Evolutionary conservation across 2,888 invertebrate genomes (phyloP), one percentile per base, ranked within the genome.

Genomic region (Pheosia gnoma): DNA sequence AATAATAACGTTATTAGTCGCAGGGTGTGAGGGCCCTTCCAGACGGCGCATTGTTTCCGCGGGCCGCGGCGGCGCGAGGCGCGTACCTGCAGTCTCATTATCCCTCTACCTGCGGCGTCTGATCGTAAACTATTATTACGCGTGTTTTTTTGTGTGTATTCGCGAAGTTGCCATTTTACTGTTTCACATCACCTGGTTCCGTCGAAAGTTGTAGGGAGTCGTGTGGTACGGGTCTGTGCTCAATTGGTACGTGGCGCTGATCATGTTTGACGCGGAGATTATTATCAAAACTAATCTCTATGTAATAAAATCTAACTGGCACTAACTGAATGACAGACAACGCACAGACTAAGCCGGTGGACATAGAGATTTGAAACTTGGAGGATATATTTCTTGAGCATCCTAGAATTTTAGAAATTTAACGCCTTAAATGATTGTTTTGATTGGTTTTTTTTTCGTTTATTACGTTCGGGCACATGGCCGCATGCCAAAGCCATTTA

Each of bases 61-160:
- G 55, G 73, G 65, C 70, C 68, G 62, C 68, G 72, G 71, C 74
- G 72, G n/a, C n/a, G n/a, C n/a, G n/a, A n/a, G n/a, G 68, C 77
- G 72, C 75, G 73, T 82, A 82, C 85, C 84, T 86, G 81, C 75
- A 65, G 59, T 67, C 80, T 86, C 85, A 87, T 87, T 88, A 87
- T 79, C 78, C 78, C 64, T 75, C 78, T 82, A 81, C 81, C 82
- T 82, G 81, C 61, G 66, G 57, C 58, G 63, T 59, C 63, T 62
- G 43, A 63, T 63, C 73, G 72, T 73, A 68, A 60, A 55, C 59
- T 57, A 61, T 68, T 73, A 70, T 63, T 41, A 59, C 45, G 60
- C 72, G 65, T 11, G 56, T 43, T 10, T 47, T 54, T 49, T 58
- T 52, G 63, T 71, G 75, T 74, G 72, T 73, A 68, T 68, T 63